These are phyloP conservation scores for Kryptolebias ocellatus DNA, from an alignment of 2,797 vertebrate genomes.

Conservation along the genomic window DNA sequence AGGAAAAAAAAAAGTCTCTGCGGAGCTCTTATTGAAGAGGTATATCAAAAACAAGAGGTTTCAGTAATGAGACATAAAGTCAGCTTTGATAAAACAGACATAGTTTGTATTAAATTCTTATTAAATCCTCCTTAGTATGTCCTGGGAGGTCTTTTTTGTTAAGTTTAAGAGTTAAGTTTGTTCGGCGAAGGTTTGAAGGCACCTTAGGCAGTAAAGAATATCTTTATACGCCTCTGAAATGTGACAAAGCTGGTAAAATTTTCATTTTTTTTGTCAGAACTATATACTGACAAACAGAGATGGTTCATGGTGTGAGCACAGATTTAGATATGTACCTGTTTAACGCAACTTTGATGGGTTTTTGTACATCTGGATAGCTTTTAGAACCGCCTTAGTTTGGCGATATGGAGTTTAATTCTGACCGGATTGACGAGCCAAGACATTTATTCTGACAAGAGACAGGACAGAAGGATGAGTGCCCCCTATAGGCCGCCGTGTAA, in stretches of 20 bases:
- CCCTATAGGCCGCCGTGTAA: too few relatives aligned
- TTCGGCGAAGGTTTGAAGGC: not conserved
- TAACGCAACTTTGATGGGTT: too few relatives aligned
- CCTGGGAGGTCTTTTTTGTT: not conserved
- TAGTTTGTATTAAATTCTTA: conserved; percentile 35
- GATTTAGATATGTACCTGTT: not conserved
- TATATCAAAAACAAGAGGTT: conserved; percentile 29
- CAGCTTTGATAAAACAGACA: conserved; percentile 15
- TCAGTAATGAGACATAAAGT: conserved; percentile 18
- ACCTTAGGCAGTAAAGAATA: not conserved
- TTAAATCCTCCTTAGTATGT: conserved; percentile 38
- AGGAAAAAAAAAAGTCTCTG: conserved; percentile 25
- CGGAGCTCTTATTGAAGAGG: conserved; percentile 10
- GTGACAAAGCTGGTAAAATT: not conserved
- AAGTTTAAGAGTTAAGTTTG: conserved; percentile 1
- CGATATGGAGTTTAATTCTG: too few relatives aligned
- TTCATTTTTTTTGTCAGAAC: not conserved
- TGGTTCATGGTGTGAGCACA: not conserved
- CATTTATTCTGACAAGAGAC: too few relatives aligned
- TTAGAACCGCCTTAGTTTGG: too few relatives aligned
- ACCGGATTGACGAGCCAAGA: too few relatives aligned
- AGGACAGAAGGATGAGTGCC: too few relatives aligned
- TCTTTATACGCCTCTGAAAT: not conserved
- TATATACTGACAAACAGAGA: not conserved
- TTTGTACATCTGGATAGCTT: too few relatives aligned